These are phyloP conservation scores for Caenorhabditis macrosperma DNA, from an alignment of 2,888 invertebrate species.

Conservation along the genomic window DNA sequence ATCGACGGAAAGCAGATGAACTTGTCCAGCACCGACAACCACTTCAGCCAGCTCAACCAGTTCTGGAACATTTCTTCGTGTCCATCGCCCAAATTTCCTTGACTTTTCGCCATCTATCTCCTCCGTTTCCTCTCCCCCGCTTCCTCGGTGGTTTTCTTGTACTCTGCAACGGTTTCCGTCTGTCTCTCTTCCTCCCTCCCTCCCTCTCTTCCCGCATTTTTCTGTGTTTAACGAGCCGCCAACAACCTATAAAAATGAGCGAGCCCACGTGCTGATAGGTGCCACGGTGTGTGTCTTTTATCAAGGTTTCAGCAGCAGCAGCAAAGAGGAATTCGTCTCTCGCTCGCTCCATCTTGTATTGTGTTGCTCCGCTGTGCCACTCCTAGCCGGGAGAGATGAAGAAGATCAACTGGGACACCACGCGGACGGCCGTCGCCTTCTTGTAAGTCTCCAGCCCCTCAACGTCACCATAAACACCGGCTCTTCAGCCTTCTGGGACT, in stretches of 20 bases:
- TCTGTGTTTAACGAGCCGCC: conserved; percentile 28
- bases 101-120: not conserved
- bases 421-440: conserved; percentile 52
- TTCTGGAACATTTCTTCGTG: conserved; percentile 8
- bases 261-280: conserved; percentile 54
- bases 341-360: not conserved
- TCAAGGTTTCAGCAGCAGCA: conserved; percentile 7
- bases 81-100: not conserved
- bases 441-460: conserved; percentile 38
- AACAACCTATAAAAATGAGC: conserved; percentile 50
- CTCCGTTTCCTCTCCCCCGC: not conserved
- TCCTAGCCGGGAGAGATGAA: conserved; percentile 28
- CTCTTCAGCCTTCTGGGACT: conserved; percentile 87
- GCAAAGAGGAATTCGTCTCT: conserved; percentile 35
- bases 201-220: conserved; percentile 12
- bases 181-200: not conserved
- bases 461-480: too few species aligned
- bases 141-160: conserved; percentile 16
- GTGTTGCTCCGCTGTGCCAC: not conserved
- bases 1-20: conserved; percentile 45
- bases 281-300: not conserved
- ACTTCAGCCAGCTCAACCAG: conserved; percentile 21
- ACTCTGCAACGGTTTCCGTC: not conserved
- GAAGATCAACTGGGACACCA: conserved; percentile 45
- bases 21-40: not conserved